phyloP scores from a whole-genome alignment of 2,113 vertebrate genomes.

The Campylomormyrus numenius region DNA sequence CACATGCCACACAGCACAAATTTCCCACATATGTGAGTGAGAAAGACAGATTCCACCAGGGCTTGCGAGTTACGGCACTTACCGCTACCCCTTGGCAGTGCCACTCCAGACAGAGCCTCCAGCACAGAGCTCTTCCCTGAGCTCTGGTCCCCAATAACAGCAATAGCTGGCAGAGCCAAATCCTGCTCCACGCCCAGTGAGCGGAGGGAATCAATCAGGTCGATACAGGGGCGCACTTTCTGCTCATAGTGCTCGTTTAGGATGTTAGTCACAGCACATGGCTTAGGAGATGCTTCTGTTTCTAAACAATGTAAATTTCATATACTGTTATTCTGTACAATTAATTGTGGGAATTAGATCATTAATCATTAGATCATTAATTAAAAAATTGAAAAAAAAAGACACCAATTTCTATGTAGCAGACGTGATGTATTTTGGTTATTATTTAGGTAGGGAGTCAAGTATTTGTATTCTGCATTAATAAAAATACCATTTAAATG shows the following conservation, averaged over 20 bases:
- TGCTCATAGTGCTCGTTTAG: conserved; percentile 53
- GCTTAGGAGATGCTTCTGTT: too few relatives aligned
- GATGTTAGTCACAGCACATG: too few relatives aligned
- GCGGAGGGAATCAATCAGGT: conserved; percentile 55
- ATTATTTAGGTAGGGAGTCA: neutral
- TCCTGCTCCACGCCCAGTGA: conserved; percentile 63
- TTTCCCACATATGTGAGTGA: neutral
- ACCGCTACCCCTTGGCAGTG: conserved; percentile 46
- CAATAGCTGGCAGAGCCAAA: conserved; percentile 60
- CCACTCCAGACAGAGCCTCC: conserved; percentile 45
- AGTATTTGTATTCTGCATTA: neutral
- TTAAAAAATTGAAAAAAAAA: too few relatives aligned
- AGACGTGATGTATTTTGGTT: too few relatives aligned
- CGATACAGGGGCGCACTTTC: conserved; percentile 50
- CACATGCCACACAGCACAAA: neutral
- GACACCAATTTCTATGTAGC: too few relatives aligned
- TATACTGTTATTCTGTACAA: neutral
- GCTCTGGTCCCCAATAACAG: conserved; percentile 57
- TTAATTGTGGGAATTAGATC: neutral
- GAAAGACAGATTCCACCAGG: neutral
- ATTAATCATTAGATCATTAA: neutral
- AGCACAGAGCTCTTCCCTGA: conserved; percentile 39
- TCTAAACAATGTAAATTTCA: too few relatives aligned
- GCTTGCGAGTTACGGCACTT: neutral
- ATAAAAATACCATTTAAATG: too few relatives aligned